Evolutionary conservation across 2,797 vertebrate genomes (phyloP).

Genomic region (Saxicola maurus): DNA sequence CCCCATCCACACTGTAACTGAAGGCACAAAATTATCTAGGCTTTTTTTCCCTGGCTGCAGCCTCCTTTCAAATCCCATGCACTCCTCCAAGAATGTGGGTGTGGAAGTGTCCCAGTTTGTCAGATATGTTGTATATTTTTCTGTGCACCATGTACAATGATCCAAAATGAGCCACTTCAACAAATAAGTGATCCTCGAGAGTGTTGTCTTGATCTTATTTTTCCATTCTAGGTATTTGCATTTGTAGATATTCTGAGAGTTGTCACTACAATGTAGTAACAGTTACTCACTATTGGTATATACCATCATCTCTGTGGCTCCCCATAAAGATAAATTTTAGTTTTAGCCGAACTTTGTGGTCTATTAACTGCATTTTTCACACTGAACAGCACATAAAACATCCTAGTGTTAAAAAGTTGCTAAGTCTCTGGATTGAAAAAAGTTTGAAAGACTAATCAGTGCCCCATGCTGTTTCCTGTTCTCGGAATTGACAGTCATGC

Average conservation of each 20-base stretch:
- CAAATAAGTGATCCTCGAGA: background rate
- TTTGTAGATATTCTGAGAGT: background rate
- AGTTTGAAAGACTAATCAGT: background rate
- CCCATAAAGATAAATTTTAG: background rate
- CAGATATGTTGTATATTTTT: background rate
- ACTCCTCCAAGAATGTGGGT: background rate
- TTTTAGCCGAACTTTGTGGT: background rate
- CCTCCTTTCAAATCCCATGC: background rate
- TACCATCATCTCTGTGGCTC: background rate
- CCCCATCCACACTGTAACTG: background rate
- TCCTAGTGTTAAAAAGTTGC: background rate
- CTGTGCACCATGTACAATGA: background rate
- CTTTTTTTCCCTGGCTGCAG: background rate
- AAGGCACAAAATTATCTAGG: background rate
- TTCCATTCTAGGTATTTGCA: background rate
- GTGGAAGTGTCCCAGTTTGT: background rate
- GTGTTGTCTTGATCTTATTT: background rate
- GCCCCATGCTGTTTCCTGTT: background rate
- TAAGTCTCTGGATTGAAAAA: background rate
- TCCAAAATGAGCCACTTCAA: background rate
- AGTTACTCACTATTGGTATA: background rate
- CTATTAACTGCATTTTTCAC: background rate
- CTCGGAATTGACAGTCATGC: background rate
- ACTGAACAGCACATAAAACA: background rate
- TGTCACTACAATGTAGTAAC: background rate